phyloP scores from a whole-genome alignment of 2,888 invertebrate genomes.

The Callyntrura guangdongensis region DNA sequence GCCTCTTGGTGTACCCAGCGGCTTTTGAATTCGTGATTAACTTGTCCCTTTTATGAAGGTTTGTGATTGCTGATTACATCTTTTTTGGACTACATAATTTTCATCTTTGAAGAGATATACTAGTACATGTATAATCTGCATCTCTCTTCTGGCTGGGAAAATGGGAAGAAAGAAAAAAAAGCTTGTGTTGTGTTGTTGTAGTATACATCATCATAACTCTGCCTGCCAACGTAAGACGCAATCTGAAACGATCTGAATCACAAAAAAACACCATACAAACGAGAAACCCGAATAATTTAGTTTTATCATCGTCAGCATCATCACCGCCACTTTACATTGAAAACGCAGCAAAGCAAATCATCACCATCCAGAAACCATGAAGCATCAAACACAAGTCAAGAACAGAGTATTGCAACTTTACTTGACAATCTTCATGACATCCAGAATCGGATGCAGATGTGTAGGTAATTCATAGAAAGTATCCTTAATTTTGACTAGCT shows the following conservation, averaged over 20 bases:
- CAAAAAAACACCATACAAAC: background rate
- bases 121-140: conserved; percentile 5
- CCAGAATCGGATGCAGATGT: conserved; percentile 52
- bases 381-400: background rate
- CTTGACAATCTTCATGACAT: background rate
- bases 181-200: background rate
- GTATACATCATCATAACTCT: background rate
- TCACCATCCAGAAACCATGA: conserved; percentile 20
- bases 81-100: conserved; percentile 18
- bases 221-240: background rate
- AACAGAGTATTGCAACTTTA: background rate
- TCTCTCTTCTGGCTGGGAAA: background rate
- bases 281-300: background rate
- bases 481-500: background rate
- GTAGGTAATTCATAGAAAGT: background rate
- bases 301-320: too few species aligned
- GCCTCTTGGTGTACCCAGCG: background rate
- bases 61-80: conserved; percentile 41
- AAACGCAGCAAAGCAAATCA: background rate
- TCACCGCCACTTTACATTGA: too few species aligned
- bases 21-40: conserved; percentile 57
- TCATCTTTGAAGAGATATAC: conserved; percentile 26
- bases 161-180: background rate
- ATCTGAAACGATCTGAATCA: background rate
- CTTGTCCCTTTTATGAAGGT: conserved; percentile 38